Base-by-base conservation (phyloP, 2,113 vertebrate genomes). In the Gnathonemus echidnorhynchus region DNA sequence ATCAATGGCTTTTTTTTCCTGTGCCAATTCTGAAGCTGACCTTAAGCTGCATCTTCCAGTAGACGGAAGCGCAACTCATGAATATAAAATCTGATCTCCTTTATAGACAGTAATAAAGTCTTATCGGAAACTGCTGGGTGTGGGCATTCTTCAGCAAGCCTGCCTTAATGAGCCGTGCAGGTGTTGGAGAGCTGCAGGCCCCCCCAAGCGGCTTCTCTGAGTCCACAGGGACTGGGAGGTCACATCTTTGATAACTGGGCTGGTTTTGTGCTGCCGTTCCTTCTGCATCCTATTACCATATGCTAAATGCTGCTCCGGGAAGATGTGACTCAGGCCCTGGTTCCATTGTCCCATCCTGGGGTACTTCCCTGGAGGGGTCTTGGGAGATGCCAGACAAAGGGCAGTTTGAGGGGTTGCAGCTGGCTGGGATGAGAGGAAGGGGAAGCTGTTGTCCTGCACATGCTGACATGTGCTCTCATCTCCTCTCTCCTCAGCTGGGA, bases 401-500 rank as follows among this genome's bases (percentile, higher is more conserved):
- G 48, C 45, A 31, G 35, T 52, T 27, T n/a, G 89, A 88, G 80
- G 88, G 45, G 89, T n/a, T 83, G 92, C 86, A 90, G 89, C 86
- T 90, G 88, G 35, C 45, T 45, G 83, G 45, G 83, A 85, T 89
- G 53, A 27, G 86, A 56, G 90, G 53, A 90, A 91, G 85, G 27
- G 27, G 74, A 88, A 35, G 80, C 88, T 88, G 83, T 93, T 94
- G 92, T 92, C 90, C 88, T 92, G 90, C 91, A 70, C 83, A 6
- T 92, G 88, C 91, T 87, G 90, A 62, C 49, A 49, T 53, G 42
- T 88, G 39, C 21, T 50, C 42, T 50, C 35, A 84, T 11, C 90
- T 93, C 2, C 88, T 86, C 2, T 6, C 86, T 35, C 15, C 46
- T 8, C 91, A 99, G 98, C 98, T 94, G 98, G 98, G 48, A 98